Evolutionary conservation across 2,888 invertebrate genomes (phyloP).

Genomic region (Harpagoxenus sublaevis): DNA sequence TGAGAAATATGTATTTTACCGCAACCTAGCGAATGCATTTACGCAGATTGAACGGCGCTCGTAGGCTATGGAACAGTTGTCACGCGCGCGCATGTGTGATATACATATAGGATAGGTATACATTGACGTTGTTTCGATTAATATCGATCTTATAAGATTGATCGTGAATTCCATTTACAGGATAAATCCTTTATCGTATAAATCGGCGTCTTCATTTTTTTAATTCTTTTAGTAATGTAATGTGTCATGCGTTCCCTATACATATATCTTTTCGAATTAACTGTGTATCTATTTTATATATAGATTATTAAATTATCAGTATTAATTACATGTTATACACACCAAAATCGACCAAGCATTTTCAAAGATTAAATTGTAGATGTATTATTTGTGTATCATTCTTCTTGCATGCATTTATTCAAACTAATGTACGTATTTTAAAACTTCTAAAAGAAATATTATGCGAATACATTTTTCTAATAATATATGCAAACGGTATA

Average conservation of each 20-base stretch:
- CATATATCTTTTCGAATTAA: neutral
- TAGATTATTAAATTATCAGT: neutral
- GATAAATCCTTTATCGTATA: neutral
- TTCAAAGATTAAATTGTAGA: neutral
- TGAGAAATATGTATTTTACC: constrained; percentile 33
- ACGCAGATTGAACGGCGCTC: constrained; percentile 36
- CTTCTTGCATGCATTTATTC: neutral
- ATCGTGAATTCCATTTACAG: neutral
- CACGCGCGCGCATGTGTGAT: neutral
- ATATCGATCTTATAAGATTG: neutral
- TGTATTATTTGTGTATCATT: neutral
- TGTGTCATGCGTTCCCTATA: too few relatives aligned
- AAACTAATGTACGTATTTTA: neutral
- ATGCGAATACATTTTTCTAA: neutral
- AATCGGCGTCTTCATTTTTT: neutral
- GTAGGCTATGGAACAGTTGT: neutral
- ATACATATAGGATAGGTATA: neutral
- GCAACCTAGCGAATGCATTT: constrained; percentile 28
- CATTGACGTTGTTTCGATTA: neutral
- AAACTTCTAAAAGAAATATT: neutral
- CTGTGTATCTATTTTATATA: neutral
- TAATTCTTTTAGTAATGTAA: neutral
- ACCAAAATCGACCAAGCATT: neutral
- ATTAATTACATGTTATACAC: neutral
- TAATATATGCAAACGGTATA: neutral